Conservation (phyloP, 2,888 invertebrate species). For the Folsomia candida region DNA sequence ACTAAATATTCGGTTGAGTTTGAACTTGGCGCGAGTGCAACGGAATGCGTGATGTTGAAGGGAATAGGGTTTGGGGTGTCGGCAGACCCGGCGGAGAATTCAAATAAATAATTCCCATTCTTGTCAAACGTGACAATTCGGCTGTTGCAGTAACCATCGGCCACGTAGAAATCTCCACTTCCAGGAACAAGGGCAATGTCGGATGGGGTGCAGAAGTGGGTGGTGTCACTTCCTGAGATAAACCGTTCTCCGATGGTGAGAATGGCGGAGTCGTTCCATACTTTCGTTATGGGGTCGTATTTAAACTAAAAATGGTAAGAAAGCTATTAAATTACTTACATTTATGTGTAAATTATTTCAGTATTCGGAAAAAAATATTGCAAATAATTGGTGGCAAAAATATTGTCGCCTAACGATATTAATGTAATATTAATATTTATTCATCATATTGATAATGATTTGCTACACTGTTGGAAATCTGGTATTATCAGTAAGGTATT, state of each 20-base stretch:
- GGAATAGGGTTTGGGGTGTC: too few relatives aligned
- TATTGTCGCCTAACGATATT: too few relatives aligned
- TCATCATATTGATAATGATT: too few relatives aligned
- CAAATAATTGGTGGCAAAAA: too few relatives aligned
- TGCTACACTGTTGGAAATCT: too few relatives aligned
- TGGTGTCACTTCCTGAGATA: conserved; percentile 65
- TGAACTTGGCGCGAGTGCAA: conserved; percentile 26
- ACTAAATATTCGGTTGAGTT: conserved; percentile 52
- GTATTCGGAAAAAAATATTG: too few relatives aligned
- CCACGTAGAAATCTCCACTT: conserved; percentile 72
- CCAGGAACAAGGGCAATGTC: conserved; percentile 66
- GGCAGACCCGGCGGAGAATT: conserved; percentile 61
- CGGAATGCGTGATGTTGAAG: conserved; percentile 52
- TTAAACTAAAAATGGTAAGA: conserved; percentile 40
- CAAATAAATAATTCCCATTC: conserved; percentile 63
- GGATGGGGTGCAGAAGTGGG: conserved; percentile 74
- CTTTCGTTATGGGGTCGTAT: conserved; percentile 13
- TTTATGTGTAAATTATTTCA: too few relatives aligned
- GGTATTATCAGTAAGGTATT: too few relatives aligned
- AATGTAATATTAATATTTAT: too few relatives aligned
- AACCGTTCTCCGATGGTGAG: conserved; percentile 61
- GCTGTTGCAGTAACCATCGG: conserved; percentile 79
- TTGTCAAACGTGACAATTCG: conserved; percentile 71
- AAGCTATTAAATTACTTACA: too few relatives aligned
- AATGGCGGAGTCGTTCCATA: conserved; percentile 53